Percentiles rank a stretch among this genome's conserved stretches.
Evolutionary conservation across 1,140 invertebrate species (phyloP).

Genomic region (Diachasmimorpha longicaudata): DNA sequence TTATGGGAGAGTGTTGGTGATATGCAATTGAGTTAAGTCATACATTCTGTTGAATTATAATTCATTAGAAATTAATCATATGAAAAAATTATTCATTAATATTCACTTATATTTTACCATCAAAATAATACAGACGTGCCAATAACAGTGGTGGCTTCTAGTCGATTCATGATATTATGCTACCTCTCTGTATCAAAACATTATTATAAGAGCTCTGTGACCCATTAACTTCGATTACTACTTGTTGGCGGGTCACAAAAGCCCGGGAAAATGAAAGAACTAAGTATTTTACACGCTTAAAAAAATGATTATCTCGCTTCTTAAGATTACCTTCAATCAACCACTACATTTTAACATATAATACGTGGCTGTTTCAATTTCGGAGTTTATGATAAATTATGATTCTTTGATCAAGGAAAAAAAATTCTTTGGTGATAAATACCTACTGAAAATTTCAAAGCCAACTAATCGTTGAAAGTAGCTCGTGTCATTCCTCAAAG

Average conservation of each 20-base stretch:
- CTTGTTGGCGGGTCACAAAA: background rate
- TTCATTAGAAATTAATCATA: background rate
- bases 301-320: background rate
- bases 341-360: background rate
- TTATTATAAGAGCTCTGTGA: background rate
- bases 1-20: background rate
- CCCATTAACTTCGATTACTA: background rate
- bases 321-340: background rate
- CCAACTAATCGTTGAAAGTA: constrained; percentile 6
- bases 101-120: background rate
- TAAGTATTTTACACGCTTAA: constrained; percentile 2
- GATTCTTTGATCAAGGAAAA: background rate
- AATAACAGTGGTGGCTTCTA: background rate
- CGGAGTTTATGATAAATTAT: background rate
- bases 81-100: too few species aligned
- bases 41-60: too few species aligned
- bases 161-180: background rate
- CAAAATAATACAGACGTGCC: background rate
- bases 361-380: background rate
- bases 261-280: too few species aligned
- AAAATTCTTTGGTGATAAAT: background rate
- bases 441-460: too few species aligned
- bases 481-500: background rate
- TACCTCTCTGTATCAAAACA: background rate
- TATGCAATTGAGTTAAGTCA: constrained; percentile 18